Conservation (phyloP, 2,797 vertebrate species). For the Halcyon smyrnensis region DNA sequence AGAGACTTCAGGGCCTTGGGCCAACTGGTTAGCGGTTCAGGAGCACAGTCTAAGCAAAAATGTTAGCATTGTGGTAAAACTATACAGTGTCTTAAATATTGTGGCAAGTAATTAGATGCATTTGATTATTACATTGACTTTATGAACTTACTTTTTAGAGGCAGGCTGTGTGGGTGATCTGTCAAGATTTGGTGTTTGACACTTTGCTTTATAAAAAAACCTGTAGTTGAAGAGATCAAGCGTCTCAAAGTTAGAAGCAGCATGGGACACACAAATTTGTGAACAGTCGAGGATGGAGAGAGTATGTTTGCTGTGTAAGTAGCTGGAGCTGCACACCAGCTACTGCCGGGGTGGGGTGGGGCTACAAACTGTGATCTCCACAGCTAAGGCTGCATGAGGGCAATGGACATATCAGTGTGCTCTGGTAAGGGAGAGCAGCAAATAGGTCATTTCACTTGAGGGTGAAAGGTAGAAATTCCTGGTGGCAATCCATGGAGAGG, state of each 20-base stretch:
- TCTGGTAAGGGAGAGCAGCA: not conserved
- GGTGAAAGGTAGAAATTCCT: not conserved
- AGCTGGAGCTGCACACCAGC: not conserved
- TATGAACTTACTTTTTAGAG: not conserved
- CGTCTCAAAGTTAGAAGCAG: not conserved
- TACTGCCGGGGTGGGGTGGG: not conserved
- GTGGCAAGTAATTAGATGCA: not conserved
- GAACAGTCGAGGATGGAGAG: not conserved
- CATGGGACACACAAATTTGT: rapidly evolving
- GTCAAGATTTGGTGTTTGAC: not conserved
- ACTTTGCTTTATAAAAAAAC: not conserved
- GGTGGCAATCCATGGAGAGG: not conserved
- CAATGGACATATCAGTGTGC: not conserved
- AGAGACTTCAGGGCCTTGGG: too few species aligned
- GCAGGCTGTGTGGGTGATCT: not conserved
- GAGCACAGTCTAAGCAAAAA: not conserved
- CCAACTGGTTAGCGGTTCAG: too few species aligned
- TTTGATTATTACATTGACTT: not conserved
- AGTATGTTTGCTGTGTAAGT: not conserved
- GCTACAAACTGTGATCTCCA: not conserved
- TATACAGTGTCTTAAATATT: not conserved
- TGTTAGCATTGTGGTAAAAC: not conserved
- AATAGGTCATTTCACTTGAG: not conserved
- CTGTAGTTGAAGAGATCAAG: not conserved
- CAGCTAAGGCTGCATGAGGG: not conserved